phyloP scores from a whole-genome alignment of 35 echinoderm and acorn worm species.

The Hemicentrotus pulcherrimus region DNA sequence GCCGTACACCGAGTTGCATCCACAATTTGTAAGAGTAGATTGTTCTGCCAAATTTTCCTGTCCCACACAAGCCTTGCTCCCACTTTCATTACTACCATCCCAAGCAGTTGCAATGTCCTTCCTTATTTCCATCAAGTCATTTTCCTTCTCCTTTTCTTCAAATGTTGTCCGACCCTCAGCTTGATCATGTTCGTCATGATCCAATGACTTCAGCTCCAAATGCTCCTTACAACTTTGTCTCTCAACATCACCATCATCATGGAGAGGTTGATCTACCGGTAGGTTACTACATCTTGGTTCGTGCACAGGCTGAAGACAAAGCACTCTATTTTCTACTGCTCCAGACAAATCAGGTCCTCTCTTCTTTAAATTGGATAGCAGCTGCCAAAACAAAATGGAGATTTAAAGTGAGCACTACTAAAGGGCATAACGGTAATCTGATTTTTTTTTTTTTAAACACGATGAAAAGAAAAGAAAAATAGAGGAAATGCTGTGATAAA shows the following conservation, averaged over 20 bases:
- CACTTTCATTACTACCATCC: background rate
- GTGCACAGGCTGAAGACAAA: too few relatives aligned
- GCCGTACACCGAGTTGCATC: background rate
- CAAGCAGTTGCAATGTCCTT: background rate
- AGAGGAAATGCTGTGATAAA: too few relatives aligned
- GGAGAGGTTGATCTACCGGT: background rate
- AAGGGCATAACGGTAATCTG: too few relatives aligned
- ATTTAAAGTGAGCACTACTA: background rate
- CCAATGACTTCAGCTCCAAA: background rate
- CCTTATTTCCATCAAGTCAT: background rate
- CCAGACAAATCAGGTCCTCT: background rate
- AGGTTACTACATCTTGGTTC: background rate
- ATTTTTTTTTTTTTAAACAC: too few relatives aligned
- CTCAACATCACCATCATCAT: background rate
- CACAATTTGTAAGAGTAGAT: background rate
- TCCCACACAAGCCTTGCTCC: background rate
- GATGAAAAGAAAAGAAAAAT: too few relatives aligned
- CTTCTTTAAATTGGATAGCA: slow-evolving; percentile 5
- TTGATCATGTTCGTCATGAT: background rate
- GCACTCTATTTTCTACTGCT: background rate
- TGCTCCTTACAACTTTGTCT: background rate
- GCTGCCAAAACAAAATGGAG: slow-evolving; percentile 8
- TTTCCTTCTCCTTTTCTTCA: background rate
- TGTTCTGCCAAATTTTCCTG: background rate
- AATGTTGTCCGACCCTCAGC: background rate